A percentile compares a stretch with the other conserved stretches of the same genome.
These are phyloP conservation scores for Margaritifera margaritifera DNA, from an alignment of 2,888 invertebrate species.

Conservation along the genomic window DNA sequence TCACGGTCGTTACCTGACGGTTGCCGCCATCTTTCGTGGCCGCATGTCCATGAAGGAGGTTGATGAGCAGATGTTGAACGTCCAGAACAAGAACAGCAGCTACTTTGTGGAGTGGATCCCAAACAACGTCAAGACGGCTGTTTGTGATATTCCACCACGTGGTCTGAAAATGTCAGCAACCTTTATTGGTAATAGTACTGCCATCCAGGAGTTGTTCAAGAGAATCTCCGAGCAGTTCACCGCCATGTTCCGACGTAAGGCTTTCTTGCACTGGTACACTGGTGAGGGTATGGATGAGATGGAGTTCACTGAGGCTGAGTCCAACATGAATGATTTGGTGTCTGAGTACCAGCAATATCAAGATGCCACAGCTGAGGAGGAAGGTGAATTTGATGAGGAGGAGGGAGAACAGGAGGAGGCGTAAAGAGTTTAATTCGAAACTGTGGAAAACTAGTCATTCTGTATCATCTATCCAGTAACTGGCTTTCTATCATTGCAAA, in stretches of 20 bases:
- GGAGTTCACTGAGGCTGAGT: slow-evolving; percentile 96
- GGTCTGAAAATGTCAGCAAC: slow-evolving; percentile 66
- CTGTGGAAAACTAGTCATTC: too few species aligned
- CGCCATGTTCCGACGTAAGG: slow-evolving; percentile 95
- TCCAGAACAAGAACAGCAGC: slow-evolving; percentile 74
- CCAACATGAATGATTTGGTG: slow-evolving; percentile 85
- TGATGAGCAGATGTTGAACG: slow-evolving; percentile 90
- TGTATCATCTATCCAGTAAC: too few species aligned
- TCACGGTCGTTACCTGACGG: slow-evolving; percentile 81
- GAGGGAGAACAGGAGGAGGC: slow-evolving; percentile 42
- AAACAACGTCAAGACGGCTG: slow-evolving; percentile 65
- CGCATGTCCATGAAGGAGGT: slow-evolving; percentile 72
- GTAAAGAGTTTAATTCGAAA: slow-evolving; percentile 6
- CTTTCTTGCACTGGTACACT: slow-evolving; percentile 98
- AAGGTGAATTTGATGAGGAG: slow-evolving; percentile 21
- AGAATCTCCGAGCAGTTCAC: slow-evolving; percentile 76
- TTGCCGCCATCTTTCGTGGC: slow-evolving; percentile 69
- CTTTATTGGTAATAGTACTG: slow-evolving; percentile 68
- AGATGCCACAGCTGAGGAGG: slow-evolving; percentile 50
- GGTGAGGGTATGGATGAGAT: slow-evolving; percentile 97
- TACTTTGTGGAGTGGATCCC: slow-evolving; percentile 71
- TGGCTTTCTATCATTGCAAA: too few species aligned
- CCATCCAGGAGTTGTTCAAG: slow-evolving; percentile 69
- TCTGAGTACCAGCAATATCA: slow-evolving; percentile 68
- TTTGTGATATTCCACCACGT: slow-evolving; percentile 65